Conservation (phyloP, 2,888 invertebrate genomes). For the Apodemia mormo region DNA sequence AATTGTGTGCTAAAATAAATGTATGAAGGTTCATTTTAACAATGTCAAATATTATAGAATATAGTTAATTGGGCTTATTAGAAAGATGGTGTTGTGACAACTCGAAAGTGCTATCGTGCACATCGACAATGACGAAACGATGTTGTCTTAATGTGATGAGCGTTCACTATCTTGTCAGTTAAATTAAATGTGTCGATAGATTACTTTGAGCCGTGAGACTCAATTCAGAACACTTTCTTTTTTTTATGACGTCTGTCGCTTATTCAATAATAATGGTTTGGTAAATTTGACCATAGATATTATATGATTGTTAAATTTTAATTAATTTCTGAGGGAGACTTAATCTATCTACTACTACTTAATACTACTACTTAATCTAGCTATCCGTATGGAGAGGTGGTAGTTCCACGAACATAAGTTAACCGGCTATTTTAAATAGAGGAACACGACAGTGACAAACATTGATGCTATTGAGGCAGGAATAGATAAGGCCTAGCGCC, state of each 20-base stretch:
- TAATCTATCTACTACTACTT: too few relatives aligned
- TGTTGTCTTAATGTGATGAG: slow-evolving; percentile 81
- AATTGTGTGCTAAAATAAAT: slow-evolving; percentile 47
- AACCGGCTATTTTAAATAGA: too few relatives aligned
- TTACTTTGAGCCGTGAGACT: slow-evolving; percentile 77
- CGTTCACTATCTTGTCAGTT: slow-evolving; percentile 81
- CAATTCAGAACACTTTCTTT: slow-evolving; percentile 68
- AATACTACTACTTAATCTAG: too few relatives aligned
- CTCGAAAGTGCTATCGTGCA: slow-evolving; percentile 79
- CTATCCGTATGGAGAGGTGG: too few relatives aligned
- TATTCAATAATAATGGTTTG: slow-evolving; percentile 21
- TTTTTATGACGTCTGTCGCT: slow-evolving; percentile 40
- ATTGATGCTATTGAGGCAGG: too few relatives aligned
- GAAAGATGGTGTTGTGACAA: slow-evolving; percentile 81
- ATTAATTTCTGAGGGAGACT: not conserved
- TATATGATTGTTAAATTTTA: not conserved
- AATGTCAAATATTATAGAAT: slow-evolving; percentile 51
- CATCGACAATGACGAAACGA: slow-evolving; percentile 82
- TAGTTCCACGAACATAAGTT: too few relatives aligned
- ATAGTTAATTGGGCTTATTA: slow-evolving; percentile 81
- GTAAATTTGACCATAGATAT: not conserved
- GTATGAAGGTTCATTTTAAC: slow-evolving; percentile 60
- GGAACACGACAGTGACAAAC: too few relatives aligned
- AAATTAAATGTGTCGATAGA: slow-evolving; percentile 81
- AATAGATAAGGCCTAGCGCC: too few relatives aligned